Percentiles rank a stretch among this genome's conserved stretches.
phyloP scores from a whole-genome alignment of 1,140 invertebrate genomes.

The Drosophila chauvacae region DNA sequence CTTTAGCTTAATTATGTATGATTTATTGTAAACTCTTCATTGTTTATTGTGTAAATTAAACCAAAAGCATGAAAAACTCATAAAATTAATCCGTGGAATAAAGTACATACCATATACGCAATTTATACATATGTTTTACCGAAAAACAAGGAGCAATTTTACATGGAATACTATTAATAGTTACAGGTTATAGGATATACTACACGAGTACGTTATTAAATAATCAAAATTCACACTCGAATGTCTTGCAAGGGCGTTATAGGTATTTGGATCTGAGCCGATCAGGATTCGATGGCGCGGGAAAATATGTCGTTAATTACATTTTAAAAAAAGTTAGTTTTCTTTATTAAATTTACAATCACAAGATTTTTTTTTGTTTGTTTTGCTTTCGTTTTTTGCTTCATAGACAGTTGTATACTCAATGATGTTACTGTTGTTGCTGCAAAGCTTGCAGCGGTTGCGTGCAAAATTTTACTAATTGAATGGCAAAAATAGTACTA shows the following conservation, averaged over 20 bases:
- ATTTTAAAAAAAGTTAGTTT: slow-evolving; percentile 55
- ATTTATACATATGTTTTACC: slow-evolving; percentile 44
- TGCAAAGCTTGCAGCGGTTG: slow-evolving; percentile 48
- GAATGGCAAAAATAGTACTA: slow-evolving; percentile 76
- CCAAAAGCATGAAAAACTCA: slow-evolving; percentile 47
- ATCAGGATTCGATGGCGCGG: slow-evolving; percentile 38
- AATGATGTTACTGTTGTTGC: slow-evolving; percentile 45
- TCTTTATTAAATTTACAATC: slow-evolving; percentile 81
- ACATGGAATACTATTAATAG: slow-evolving; percentile 60
- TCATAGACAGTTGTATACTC: slow-evolving; percentile 50
- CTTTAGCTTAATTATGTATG: slow-evolving; percentile 21
- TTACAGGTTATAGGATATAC: slow-evolving; percentile 41
- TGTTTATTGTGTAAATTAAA: slow-evolving; percentile 70
- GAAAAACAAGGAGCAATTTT: slow-evolving; percentile 46
- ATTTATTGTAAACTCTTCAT: slow-evolving; percentile 49
- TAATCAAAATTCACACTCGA: slow-evolving; percentile 46
- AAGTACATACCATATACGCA: slow-evolving; percentile 42
- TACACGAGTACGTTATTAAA: slow-evolving; percentile 36
- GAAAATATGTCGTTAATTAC: slow-evolving; percentile 62
- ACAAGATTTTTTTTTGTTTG: slow-evolving; percentile 61
- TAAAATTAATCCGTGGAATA: slow-evolving; percentile 46
- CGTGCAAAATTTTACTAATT: slow-evolving; percentile 78
- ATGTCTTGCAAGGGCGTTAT: slow-evolving; percentile 26
- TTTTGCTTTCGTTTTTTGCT: slow-evolving; percentile 20
- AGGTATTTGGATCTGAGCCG: slow-evolving; percentile 37